A percentile compares a stretch with the other conserved stretches of the same genome.
These are phyloP conservation scores for Hippocampus comes DNA, from an alignment of 2,113 vertebrate species.

Conservation along the genomic window DNA sequence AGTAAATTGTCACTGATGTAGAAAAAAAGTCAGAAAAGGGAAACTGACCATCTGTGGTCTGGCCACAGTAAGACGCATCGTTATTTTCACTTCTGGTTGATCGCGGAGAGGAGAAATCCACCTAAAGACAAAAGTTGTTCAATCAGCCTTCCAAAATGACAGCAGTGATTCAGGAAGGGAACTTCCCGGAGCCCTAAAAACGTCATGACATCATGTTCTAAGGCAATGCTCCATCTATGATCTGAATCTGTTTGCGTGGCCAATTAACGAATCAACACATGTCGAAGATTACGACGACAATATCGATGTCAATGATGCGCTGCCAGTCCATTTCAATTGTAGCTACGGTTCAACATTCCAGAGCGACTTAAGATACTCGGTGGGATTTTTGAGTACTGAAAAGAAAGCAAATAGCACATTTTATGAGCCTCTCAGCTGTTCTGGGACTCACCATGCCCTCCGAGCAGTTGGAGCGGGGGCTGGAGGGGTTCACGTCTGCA, in stretches of 20 bases:
- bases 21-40: neutral
- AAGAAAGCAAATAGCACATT: neutral
- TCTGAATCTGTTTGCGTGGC: neutral
- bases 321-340: neutral
- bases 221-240: neutral
- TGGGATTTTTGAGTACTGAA: neutral
- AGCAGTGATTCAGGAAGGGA: neutral
- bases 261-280: neutral
- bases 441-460: slow-evolving; percentile 86
- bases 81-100: slow-evolving; percentile 35
- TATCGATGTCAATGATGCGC: too few relatives aligned
- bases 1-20: neutral
- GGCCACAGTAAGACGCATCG: slow-evolving; percentile 25
- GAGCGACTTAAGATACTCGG: neutral
- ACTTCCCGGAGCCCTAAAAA: neutral
- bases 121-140: slow-evolving; percentile 24
- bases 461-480: slow-evolving; percentile 90
- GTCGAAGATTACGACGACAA: too few relatives aligned
- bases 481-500: slow-evolving; percentile 86
- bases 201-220: neutral
- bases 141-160: neutral
- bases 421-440: slow-evolving; percentile 36
- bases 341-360: neutral
- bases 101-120: slow-evolving; percentile 45
- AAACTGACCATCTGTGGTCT: slow-evolving; percentile 40